Evolutionary conservation across 2,888 invertebrate genomes (phyloP).

Genomic region (Galerucella calmariensis): DNA sequence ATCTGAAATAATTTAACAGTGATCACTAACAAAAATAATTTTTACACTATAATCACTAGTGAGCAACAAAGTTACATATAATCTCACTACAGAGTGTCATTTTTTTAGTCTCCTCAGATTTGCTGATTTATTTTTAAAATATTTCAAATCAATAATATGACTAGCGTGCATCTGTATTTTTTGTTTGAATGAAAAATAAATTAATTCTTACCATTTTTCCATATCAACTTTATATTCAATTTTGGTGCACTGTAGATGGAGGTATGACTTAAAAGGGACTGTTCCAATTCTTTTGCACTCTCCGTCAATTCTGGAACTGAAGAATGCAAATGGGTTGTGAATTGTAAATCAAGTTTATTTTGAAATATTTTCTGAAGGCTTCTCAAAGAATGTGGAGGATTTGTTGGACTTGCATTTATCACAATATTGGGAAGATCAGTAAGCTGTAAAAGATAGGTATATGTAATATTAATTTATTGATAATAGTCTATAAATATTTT

Average conservation of each 20-base stretch:
- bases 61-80: too few species aligned
- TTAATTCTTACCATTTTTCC: constrained; percentile 77
- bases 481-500: not conserved
- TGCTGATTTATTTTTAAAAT: too few species aligned
- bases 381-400: constrained; percentile 75
- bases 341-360: constrained; percentile 66
- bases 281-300: constrained; percentile 62
- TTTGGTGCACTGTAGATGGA: constrained; percentile 57
- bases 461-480: not conserved
- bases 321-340: constrained; percentile 74
- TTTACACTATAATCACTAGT: too few species aligned
- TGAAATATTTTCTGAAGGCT: constrained; percentile 70
- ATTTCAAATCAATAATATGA: too few species aligned
- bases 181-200: constrained; percentile 12
- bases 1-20: too few species aligned
- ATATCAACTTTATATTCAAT: constrained; percentile 76
- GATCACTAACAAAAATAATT: too few species aligned
- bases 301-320: constrained; percentile 68
- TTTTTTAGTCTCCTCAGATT: too few species aligned
- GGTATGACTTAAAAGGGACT: constrained; percentile 51
- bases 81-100: too few species aligned
- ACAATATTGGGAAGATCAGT: constrained; percentile 66
- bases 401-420: constrained; percentile 73
- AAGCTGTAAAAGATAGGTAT: constrained; percentile 30
- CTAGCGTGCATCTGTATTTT: not conserved